A percentile compares a stretch with the other conserved stretches of the same genome.
Conservation (phyloP, 2,797 vertebrate genomes). For the Pyrocephalus nanus region DNA sequence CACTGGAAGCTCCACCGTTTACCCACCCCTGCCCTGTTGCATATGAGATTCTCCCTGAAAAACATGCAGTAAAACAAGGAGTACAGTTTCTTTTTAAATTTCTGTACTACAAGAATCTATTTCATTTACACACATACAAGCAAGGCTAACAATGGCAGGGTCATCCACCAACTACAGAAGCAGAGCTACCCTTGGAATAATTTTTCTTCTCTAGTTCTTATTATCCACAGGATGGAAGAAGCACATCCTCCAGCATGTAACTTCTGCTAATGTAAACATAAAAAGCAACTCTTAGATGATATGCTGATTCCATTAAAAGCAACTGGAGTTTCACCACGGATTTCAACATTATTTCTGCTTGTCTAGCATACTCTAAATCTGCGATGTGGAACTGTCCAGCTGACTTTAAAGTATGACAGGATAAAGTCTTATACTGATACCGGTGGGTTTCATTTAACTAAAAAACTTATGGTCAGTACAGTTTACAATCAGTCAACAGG, state of each 20-base stretch:
- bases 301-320: no score
- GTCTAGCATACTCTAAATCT: neutral
- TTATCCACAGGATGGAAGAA: neutral
- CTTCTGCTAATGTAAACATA: neutral
- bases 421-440: neutral
- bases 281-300: no score
- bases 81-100: neutral
- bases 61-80: neutral
- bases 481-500: neutral
- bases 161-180: neutral
- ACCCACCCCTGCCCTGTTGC: rapidly evolving
- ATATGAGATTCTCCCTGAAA: neutral
- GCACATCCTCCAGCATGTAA: no score
- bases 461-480: neutral
- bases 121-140: neutral
- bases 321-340: neutral
- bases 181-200: neutral
- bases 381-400: neutral
- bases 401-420: neutral
- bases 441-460: neutral
- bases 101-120: neutral
- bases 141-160: neutral
- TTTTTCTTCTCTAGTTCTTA: neutral
- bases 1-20: neutral
- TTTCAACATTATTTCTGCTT: neutral